phyloP scores from a whole-genome alignment of 2,797 vertebrate species.

The Darevskia nairensis region DNA sequence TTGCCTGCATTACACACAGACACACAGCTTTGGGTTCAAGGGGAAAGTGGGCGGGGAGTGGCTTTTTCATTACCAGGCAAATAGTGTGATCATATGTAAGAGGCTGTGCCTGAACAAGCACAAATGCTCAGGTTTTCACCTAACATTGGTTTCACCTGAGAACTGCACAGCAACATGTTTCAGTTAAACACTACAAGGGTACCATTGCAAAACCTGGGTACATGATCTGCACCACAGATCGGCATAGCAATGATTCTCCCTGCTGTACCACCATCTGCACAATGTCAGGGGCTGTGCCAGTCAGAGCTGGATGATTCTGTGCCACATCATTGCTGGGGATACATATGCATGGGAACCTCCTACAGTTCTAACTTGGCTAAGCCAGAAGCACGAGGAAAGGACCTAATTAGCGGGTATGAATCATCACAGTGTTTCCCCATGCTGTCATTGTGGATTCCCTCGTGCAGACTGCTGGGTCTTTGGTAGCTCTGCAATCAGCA shows the following conservation, averaged over 20 bases:
- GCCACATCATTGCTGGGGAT: neutral
- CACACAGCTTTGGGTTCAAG: neutral
- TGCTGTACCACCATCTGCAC: neutral
- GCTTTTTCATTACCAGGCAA: conserved; percentile 5
- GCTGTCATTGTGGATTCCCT: neutral
- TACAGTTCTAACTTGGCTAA: neutral
- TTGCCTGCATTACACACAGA: conserved; percentile 20
- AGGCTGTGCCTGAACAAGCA: conserved; percentile 8
- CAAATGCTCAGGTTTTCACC: neutral
- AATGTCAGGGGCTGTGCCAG: neutral
- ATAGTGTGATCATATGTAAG: neutral
- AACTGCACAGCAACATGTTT: neutral
- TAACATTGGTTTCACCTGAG: neutral
- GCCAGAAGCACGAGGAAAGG: neutral
- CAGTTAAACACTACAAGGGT: neutral
- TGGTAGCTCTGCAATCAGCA: neutral
- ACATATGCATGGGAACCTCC: neutral
- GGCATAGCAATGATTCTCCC: neutral
- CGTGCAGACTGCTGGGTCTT: neutral
- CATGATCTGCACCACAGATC: neutral
- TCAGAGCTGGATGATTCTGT: neutral
- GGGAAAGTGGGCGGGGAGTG: neutral
- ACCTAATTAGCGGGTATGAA: neutral
- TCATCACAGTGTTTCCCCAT: neutral
- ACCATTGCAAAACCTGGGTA: neutral